Evolutionary conservation across 2,113 vertebrate genomes (phyloP), one percentile per base, ranked within the genome.

Genomic region (Chinchilla lanigera): DNA sequence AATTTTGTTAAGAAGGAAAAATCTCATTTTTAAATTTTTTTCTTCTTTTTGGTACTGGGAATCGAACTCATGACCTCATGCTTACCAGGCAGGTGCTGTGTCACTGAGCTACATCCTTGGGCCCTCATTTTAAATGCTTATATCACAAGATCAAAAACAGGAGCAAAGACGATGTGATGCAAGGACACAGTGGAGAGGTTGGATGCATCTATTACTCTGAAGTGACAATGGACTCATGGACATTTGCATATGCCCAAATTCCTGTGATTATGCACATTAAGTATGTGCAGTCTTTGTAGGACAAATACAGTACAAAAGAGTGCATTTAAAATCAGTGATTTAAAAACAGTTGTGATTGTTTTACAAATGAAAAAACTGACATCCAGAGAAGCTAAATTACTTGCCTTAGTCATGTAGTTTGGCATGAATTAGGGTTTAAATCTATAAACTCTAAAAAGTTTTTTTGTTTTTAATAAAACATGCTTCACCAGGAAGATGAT

Each of bases 401-500:
- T 71, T 88, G 10, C 3, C 35, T 30, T 80, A 56, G 44, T 90
- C 67, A 50, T 12, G 65, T 1, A 71, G 14, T 52, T 86, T 69
- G 50, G 77, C 38, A 44, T 63, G 17, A 86, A 13, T 22, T 96
- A 33, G 16, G 19, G 65, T 94, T 95, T 56, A 90, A 83, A 92
- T 90, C 6, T 60, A 26, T 47, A 20, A 81, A 63, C 7, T 82
- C 7, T 65, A 28, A 67, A 35, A 30, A 28, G n/a, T 80, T 89
- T 91, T 63, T 38, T 80, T 89, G 89, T 63, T 38, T 44, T 50
- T 50, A 87, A 87, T 61, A 65, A 67, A 90, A 20, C 4, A 78
- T 93, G 33, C 4, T 75, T 50, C 69, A 52, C 24, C 14, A 54
- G 26, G 12, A 56, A 67, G 19, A 8, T 81, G 3, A 38, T 60